Percentiles rank a stretch among this genome's conserved stretches.
These are phyloP conservation scores for Leptinotarsa tumamoca DNA, from an alignment of 2,888 invertebrate species.

Conservation along the genomic window DNA sequence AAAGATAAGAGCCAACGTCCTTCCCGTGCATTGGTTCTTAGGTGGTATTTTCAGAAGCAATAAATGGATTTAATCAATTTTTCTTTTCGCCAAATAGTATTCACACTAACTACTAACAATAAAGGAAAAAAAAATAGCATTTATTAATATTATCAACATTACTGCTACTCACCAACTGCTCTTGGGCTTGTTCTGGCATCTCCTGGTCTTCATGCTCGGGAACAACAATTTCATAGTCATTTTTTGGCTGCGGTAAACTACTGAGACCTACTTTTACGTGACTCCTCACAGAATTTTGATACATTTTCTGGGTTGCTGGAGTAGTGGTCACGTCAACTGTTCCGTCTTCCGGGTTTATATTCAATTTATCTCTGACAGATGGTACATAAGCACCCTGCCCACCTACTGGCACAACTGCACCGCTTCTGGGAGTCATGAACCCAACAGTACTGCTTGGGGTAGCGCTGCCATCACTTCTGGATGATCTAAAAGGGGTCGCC, in stretches of 20 bases:
- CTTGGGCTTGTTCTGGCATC: slow-evolving; percentile 62
- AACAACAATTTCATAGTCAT: slow-evolving; percentile 98
- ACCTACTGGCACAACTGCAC: slow-evolving; percentile 66
- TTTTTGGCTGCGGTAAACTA: slow-evolving; percentile 88
- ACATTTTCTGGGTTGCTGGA: slow-evolving; percentile 74
- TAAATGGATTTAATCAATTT: too few relatives aligned
- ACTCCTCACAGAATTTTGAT: slow-evolving; percentile 79
- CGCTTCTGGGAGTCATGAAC: slow-evolving; percentile 70
- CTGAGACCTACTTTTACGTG: slow-evolving; percentile 83
- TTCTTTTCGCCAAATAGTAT: too few relatives aligned
- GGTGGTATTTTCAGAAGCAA: too few relatives aligned
- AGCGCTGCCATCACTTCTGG: slow-evolving; percentile 74
- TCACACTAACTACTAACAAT: too few relatives aligned
- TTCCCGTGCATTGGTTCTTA: too few relatives aligned
- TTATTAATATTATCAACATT: not conserved
- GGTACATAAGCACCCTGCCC: slow-evolving; percentile 65
- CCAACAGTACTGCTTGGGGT: slow-evolving; percentile 70
- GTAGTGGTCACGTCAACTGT: slow-evolving; percentile 76
- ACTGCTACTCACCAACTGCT: slow-evolving; percentile 44
- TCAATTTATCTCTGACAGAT: slow-evolving; percentile 91
- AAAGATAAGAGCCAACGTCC: too few relatives aligned
- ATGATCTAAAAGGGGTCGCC: slow-evolving; percentile 85
- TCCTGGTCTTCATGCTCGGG: slow-evolving; percentile 82
- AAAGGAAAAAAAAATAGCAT: not conserved
- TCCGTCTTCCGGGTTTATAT: slow-evolving; percentile 91